These are phyloP conservation scores for Lepeophtheirus nordmannii DNA, from an alignment of 2,888 invertebrate genomes.

Conservation along the genomic window DNA sequence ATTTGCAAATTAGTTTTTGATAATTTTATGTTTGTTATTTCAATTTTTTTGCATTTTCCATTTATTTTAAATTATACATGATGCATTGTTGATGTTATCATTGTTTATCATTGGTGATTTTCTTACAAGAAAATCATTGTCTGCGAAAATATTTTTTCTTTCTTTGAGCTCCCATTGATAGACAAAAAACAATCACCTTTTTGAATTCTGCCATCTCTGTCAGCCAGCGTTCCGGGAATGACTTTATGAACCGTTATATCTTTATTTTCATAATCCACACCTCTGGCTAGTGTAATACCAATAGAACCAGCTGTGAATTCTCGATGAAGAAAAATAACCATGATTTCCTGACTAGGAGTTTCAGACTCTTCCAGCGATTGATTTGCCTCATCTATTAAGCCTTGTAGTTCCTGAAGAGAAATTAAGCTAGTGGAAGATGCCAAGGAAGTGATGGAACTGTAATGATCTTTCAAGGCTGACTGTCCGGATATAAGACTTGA, in stretches of 20 bases:
- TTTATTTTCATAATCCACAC: conserved; percentile 76
- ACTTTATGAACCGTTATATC: conserved; percentile 82
- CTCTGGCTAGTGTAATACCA: conserved; percentile 73
- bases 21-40: too few species aligned
- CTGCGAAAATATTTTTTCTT: too few species aligned
- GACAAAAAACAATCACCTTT: conserved; percentile 73
- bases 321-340: conserved; percentile 49
- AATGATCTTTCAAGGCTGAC: conserved; percentile 35
- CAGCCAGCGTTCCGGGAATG: conserved; percentile 65
- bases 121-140: too few species aligned
- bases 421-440: conserved; percentile 44
- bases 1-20: too few species aligned
- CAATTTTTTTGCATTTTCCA: too few species aligned
- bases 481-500: conserved; percentile 28
- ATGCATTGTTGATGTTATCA: too few species aligned
- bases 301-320: conserved; percentile 56
- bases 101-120: too few species aligned
- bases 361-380: conserved; percentile 45
- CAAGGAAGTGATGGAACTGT: conserved; percentile 43
- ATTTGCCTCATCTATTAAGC: conserved; percentile 50
- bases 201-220: conserved; percentile 65
- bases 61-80: too few species aligned
- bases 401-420: conserved; percentile 46
- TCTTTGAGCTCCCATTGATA: conserved; percentile 70
- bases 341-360: conserved; percentile 40